Evolutionary conservation across 2,113 vertebrate genomes (phyloP).

Genomic region (Galeopterus variegatus): DNA sequence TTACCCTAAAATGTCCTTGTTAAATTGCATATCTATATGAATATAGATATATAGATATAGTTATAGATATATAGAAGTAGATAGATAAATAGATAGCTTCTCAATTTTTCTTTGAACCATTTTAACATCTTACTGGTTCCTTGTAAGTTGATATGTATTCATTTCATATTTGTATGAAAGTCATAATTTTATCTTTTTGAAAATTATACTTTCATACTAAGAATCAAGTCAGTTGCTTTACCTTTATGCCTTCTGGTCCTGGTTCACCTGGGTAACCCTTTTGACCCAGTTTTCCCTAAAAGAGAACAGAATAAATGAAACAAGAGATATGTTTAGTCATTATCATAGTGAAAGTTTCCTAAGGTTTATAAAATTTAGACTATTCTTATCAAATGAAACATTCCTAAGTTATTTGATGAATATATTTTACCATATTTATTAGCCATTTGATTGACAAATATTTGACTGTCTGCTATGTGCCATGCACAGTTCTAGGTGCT

Average conservation of each 20-base stretch:
- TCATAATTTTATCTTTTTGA: slow-evolving; percentile 12
- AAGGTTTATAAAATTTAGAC: neutral
- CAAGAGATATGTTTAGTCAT: neutral
- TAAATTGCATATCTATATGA: neutral
- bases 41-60: neutral
- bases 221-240: slow-evolving; percentile 79
- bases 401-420: neutral
- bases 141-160: neutral
- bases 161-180: slow-evolving; percentile 32
- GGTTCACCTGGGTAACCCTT: slow-evolving; percentile 94
- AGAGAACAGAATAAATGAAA: slow-evolving; percentile 52
- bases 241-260: slow-evolving; percentile 94
- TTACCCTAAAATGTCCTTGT: neutral
- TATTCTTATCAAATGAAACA: neutral
- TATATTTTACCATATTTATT: neutral
- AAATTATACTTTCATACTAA: slow-evolving; percentile 24
- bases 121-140: neutral
- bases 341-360: neutral
- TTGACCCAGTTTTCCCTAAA: slow-evolving; percentile 94
- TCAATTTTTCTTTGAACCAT: neutral
- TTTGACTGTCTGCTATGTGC: neutral
- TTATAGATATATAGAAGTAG: neutral
- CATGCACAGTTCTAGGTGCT: neutral
- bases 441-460: neutral
- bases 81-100: neutral